These are phyloP conservation scores for Sylvia borin DNA, from an alignment of 2,797 vertebrate species.

Conservation along the genomic window DNA sequence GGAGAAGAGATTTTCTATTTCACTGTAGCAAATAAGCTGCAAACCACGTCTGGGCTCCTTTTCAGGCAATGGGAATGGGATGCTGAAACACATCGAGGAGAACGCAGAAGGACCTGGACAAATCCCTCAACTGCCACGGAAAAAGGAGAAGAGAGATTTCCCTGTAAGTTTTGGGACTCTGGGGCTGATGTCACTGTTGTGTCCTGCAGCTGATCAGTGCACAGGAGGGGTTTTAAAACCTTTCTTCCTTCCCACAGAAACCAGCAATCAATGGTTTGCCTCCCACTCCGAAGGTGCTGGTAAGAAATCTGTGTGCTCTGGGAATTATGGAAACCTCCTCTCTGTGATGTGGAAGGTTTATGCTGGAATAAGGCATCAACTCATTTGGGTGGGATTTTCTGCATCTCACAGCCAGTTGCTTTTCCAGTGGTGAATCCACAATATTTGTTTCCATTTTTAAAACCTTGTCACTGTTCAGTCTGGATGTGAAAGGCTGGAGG, in stretches of 20 bases:
- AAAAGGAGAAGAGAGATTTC: slow-evolving; percentile 92
- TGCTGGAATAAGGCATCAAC: not conserved
- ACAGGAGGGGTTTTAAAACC: not conserved
- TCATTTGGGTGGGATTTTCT: not conserved
- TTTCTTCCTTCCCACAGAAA: slow-evolving; percentile 80
- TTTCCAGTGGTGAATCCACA: not conserved
- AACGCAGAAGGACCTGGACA: slow-evolving; percentile 77
- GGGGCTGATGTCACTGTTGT: not conserved
- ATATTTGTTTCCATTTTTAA: not conserved
- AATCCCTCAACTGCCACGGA: slow-evolving; percentile 82
- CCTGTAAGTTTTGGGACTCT: slow-evolving; percentile 79
- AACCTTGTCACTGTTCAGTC: not conserved
- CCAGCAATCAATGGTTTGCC: slow-evolving; percentile 95
- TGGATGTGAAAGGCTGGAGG: not conserved
- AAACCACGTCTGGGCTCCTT: not conserved
- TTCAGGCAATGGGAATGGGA: slow-evolving; percentile 84
- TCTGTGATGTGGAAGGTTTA: not conserved
- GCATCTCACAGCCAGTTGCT: not conserved
- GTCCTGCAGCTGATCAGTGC: not conserved
- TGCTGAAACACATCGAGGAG: slow-evolving; percentile 82
- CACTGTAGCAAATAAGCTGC: not conserved
- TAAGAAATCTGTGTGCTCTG: slow-evolving; percentile 74
- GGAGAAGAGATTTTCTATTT: not conserved
- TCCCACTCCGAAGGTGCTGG: slow-evolving; percentile 97
- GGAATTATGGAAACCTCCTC: not conserved